A percentile compares a stretch with the other conserved stretches of the same genome.
These are phyloP conservation scores for Halichoeres trimaculatus DNA, from an alignment of 2,113 vertebrate species.

Conservation along the genomic window DNA sequence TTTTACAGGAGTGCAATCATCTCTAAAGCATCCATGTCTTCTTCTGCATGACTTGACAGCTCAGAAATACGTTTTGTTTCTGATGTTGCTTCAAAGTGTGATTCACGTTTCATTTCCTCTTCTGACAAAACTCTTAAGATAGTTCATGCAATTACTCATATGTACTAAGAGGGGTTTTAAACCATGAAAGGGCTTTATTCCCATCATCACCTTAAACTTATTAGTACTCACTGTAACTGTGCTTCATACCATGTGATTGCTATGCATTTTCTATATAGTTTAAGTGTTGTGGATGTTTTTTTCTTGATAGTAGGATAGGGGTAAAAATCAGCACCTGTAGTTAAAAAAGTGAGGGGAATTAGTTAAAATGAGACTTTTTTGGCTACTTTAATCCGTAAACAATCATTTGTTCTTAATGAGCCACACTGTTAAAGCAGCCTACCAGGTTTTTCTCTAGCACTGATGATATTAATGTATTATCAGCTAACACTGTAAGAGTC, in stretches of 20 bases:
- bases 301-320: constrained; percentile 14
- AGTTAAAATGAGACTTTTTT: background rate
- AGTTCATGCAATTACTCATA: constrained; percentile 1
- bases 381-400: constrained; percentile 5
- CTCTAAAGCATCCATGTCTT: constrained; percentile 7
- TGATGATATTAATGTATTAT: background rate
- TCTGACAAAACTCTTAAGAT: background rate
- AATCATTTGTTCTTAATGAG: constrained; percentile 10
- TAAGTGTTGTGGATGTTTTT: constrained; percentile 2
- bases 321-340: constrained; percentile 27
- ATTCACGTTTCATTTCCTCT: background rate
- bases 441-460: background rate
- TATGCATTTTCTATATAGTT: constrained; percentile 70
- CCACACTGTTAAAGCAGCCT: background rate
- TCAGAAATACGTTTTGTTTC: constrained; percentile 3
- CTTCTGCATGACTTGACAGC: background rate
- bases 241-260: constrained; percentile 53
- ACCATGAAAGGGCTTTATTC: constrained; percentile 71
- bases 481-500: constrained; percentile 19
- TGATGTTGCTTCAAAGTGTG: constrained; percentile 11
- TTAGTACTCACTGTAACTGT: constrained; percentile 44
- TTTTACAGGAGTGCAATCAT: background rate
- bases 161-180: constrained; percentile 27
- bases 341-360: background rate
- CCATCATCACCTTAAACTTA: constrained; percentile 46